A percentile compares a stretch with the other conserved stretches of the same genome.
Evolutionary conservation across 2,113 vertebrate genomes (phyloP).

Genomic region (Podarcis muralis): DNA sequence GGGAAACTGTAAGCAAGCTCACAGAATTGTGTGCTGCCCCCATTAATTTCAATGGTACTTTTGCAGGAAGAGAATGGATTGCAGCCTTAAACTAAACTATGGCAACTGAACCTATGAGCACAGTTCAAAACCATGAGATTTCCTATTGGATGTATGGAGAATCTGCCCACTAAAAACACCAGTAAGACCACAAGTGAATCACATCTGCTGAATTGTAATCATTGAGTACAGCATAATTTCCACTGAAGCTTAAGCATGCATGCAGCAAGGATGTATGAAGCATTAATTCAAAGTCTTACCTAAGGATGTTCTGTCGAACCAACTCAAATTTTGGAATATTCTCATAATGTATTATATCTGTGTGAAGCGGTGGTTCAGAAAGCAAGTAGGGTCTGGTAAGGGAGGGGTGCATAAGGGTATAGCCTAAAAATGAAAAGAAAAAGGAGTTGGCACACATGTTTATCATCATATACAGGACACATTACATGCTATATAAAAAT

Average conservation of each 20-base stretch:
- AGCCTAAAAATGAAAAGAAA: conserved; percentile 79
- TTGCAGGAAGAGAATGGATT: background rate
- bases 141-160: background rate
- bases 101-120: background rate
- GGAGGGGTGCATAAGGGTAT: conserved; percentile 97
- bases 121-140: background rate
- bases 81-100: background rate
- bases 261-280: background rate
- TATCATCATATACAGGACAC: background rate
- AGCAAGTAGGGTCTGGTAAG: conserved; percentile 95
- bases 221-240: background rate
- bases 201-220: background rate
- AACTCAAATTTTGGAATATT: conserved; percentile 93
- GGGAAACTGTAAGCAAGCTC: background rate
- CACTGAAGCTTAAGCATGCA: background rate
- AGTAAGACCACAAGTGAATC: background rate
- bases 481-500: background rate
- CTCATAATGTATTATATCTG: conserved; percentile 97
- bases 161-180: background rate
- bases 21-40: background rate
- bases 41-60: background rate
- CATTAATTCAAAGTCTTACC: conserved; percentile 73
- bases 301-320: conserved; percentile 94
- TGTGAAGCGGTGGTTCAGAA: conserved; percentile 93
- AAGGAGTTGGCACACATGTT: accelerated